Evolutionary conservation across 2,888 invertebrate genomes (phyloP).

Genomic region (Parnassius smintheus): DNA sequence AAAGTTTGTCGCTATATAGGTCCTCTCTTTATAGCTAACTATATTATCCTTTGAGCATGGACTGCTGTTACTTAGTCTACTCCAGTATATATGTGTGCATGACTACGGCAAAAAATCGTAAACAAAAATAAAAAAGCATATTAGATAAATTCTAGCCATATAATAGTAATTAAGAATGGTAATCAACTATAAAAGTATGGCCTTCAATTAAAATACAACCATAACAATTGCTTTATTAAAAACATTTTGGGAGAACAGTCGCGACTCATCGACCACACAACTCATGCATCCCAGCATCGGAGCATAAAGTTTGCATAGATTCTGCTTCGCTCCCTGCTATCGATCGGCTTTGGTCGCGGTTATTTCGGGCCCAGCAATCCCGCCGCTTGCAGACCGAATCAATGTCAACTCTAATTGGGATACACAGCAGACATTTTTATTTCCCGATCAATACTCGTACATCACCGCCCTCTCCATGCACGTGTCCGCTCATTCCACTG

Average conservation of each 20-base stretch:
- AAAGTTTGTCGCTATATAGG: no score
- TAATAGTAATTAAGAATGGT: no score
- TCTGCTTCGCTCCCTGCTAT: constrained; percentile 30
- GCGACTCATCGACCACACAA: neutral
- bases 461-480: neutral
- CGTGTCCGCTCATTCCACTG: neutral
- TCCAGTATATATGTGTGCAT: no score
- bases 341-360: constrained; percentile 47
- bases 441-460: constrained; percentile 45
- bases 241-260: neutral
- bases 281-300: neutral
- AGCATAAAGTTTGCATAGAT: constrained; percentile 18
- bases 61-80: no score
- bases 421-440: constrained; percentile 60
- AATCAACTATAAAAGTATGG: no score
- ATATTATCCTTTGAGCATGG: constrained; percentile 23
- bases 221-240: neutral
- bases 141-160: no score
- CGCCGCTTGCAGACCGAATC: constrained; percentile 62
- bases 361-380: constrained; percentile 55
- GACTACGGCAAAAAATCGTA: no score
- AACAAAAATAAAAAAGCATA: no score
- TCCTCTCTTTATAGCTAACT: constrained; percentile 10
- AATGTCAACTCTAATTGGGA: constrained; percentile 69
- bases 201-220: no score